Evolutionary conservation across 2,113 vertebrate genomes (phyloP).

Genomic region (Speoplatyrhinus poulsoni): DNA sequence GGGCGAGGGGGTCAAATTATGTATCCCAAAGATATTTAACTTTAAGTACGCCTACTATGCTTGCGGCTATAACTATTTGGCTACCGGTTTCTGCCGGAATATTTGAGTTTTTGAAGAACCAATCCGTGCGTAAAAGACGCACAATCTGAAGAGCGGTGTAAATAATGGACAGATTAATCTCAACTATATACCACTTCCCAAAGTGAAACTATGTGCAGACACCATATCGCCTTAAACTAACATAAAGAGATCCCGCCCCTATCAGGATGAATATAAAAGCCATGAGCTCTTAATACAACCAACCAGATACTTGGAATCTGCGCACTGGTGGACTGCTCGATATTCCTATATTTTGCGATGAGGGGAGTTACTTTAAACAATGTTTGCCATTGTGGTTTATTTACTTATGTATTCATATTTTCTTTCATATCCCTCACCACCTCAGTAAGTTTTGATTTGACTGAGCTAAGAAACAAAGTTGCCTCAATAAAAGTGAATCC

Average conservation of each 20-base stretch:
- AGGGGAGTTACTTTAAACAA: conserved; percentile 47
- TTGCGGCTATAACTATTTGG: too few relatives aligned
- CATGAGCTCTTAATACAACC: conserved; percentile 16
- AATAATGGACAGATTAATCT: conserved; percentile 1
- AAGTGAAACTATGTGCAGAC: conserved; percentile 5
- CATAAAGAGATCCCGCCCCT: conserved; percentile 47
- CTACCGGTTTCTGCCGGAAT: background rate
- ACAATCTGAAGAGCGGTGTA: background rate
- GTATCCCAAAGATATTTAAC: too few relatives aligned
- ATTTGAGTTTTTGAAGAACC: background rate
- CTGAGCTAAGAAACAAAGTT: conserved; percentile 81
- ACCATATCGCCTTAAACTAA: conserved; percentile 18
- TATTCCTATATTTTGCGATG: conserved; percentile 53
- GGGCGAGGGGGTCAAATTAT: too few relatives aligned
- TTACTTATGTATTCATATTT: conserved; percentile 78
- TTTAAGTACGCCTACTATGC: too few relatives aligned
- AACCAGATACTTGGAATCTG: conserved; percentile 44
- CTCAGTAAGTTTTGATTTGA: conserved; percentile 81
- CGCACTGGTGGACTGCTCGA: conserved; percentile 30
- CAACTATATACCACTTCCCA: background rate
- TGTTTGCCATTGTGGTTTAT: conserved; percentile 69
- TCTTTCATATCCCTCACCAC: conserved; percentile 71
- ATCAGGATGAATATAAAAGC: conserved; percentile 59
- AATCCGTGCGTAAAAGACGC: conserved; percentile 21
- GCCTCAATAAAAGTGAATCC: conserved; percentile 87